Conservation (phyloP, 2,113 vertebrate genomes). For the Nycticorax nycticorax region DNA sequence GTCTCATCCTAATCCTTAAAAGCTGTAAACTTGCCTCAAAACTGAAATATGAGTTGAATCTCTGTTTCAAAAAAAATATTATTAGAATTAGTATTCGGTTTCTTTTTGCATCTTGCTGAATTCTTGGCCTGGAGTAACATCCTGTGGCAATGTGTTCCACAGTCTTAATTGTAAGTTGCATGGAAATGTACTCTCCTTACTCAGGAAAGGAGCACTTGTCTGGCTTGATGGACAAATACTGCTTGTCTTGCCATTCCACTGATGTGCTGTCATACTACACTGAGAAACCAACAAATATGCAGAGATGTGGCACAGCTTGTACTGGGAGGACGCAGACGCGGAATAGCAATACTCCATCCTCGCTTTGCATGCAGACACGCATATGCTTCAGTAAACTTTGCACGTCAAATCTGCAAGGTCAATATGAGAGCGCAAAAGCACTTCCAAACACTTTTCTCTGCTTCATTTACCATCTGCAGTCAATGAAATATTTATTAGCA, state of each 20-base stretch:
- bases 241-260: slow-evolving; percentile 20
- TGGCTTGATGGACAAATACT: slow-evolving; percentile 25
- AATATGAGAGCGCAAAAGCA: not conserved
- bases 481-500: slow-evolving; percentile 30
- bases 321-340: not conserved
- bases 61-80: slow-evolving; percentile 7
- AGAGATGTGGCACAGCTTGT: not conserved
- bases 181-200: slow-evolving; percentile 25
- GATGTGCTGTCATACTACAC: not conserved
- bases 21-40: not conserved
- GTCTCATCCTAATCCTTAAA: not conserved
- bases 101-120: slow-evolving; percentile 2
- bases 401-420: not conserved
- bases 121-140: slow-evolving; percentile 24
- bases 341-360: not conserved
- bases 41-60: not conserved
- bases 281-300: not conserved
- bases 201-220: slow-evolving; percentile 9
- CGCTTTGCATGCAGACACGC: not conserved
- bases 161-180: slow-evolving; percentile 42
- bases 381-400: not conserved
- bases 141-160: not conserved
- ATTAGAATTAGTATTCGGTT: slow-evolving; percentile 11
- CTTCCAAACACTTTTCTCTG: not conserved
- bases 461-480: slow-evolving; percentile 12